These are phyloP conservation scores for Procambarus virginalis DNA, from an alignment of 1,140 invertebrate genomes.

Conservation along the genomic window DNA sequence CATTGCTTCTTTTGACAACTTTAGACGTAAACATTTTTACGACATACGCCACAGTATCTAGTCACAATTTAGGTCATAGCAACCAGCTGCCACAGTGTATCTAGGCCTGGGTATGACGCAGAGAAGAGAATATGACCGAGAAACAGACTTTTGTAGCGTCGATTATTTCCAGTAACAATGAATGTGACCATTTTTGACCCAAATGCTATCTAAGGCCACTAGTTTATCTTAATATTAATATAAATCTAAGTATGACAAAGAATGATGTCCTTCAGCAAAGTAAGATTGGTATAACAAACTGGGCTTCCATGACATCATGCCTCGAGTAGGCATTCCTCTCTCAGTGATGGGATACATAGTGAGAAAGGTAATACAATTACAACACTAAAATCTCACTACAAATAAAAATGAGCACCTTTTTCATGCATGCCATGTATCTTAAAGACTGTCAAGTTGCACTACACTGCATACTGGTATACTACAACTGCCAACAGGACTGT, in stretches of 20 bases:
- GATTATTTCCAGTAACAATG: background rate
- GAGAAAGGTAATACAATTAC: background rate
- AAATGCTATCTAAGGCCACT: slow-evolving; percentile 2
- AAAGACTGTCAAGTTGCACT: no score
- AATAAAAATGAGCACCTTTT: background rate
- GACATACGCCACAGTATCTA: background rate
- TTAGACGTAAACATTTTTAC: background rate
- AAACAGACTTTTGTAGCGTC: background rate
- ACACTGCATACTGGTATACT: no score
- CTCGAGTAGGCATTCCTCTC: background rate
- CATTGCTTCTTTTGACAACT: background rate
- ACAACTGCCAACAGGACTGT: no score
- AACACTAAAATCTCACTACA: background rate
- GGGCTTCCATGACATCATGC: background rate
- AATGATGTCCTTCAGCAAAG: background rate
- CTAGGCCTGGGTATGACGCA: background rate
- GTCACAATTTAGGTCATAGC: background rate
- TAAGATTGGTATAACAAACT: background rate
- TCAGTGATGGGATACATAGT: background rate
- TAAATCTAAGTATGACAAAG: background rate
- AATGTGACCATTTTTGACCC: background rate
- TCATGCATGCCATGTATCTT: background rate
- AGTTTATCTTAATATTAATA: background rate
- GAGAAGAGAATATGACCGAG: background rate
- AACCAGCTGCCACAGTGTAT: background rate